Evolutionary conservation across 2,113 vertebrate genomes (phyloP), one percentile per base, ranked within the genome.

Genomic region (Gymnobelideus leadbeateri): DNA sequence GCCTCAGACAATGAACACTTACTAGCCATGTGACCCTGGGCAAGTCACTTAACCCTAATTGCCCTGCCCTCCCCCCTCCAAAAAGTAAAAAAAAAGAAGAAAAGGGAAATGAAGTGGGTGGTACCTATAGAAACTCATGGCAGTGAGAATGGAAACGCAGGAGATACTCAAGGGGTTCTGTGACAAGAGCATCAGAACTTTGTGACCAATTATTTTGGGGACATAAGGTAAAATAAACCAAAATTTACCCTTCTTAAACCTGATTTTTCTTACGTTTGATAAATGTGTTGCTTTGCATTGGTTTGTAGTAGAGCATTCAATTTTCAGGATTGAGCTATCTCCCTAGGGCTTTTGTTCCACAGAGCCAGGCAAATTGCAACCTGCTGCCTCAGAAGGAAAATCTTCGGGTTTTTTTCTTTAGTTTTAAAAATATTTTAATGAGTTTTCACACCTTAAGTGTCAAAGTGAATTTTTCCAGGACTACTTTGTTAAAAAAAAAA

Each of bases 391-490:
- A 43, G n/a, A 43, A 84, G 68, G 89, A 94, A 43, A 91, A 91
- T 51, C 97, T 92, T 96, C 91, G 49, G 57, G 47, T 49, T 91
- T 90, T 47, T 90, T 89, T 12, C 28, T 96, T 68, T 89, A 93
- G 26, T 94, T 95, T 93, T 93, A 95, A 96, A 95, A 92, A 61
- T 89, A 89, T 92, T 95, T 90, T 96, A 97, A 97, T 96, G 94
- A 95, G 91, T 93, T 92, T 96, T 96, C 77, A 95, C 47, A 93
- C 92, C 50, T 52, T 91, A 43, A 3, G 24, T 90, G 90, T 91
- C 68, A 93, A 95, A 93, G 89, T 96, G 93, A 95, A 90, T 96
- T 97, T 98, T 95, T 95, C 95, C 90, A 90, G 92, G 94, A 68
- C 28, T 51, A 68, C 47, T 51, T 90, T 51, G 49, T 92, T 49